phyloP scores from a whole-genome alignment of 1,140 invertebrate species.

The Hyles euphorbiae region DNA sequence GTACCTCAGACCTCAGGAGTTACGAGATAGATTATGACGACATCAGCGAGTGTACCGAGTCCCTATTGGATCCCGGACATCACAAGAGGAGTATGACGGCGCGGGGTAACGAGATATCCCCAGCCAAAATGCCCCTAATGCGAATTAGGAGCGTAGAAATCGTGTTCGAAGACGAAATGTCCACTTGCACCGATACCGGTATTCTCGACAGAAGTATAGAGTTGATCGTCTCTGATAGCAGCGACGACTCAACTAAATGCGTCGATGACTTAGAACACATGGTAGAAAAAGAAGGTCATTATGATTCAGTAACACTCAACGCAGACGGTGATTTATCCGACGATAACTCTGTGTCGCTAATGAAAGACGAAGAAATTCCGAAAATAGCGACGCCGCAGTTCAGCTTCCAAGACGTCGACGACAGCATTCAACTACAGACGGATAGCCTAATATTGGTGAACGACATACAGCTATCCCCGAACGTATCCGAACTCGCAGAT shows the following conservation, averaged over 20 bases:
- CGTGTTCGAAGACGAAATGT: constrained; percentile 67
- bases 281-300: constrained; percentile 37
- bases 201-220: constrained; percentile 56
- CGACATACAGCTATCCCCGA: constrained; percentile 44
- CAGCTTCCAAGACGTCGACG: constrained; percentile 22
- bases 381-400: constrained; percentile 19
- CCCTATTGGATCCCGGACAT: constrained; percentile 32
- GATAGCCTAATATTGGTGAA: constrained; percentile 26
- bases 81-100: constrained; percentile 45
- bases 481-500: constrained; percentile 54
- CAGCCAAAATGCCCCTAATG: constrained; percentile 63
- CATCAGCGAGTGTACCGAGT: constrained; percentile 56
- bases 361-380: constrained; percentile 25
- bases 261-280: constrained; percentile 53
- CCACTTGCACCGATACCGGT: constrained; percentile 54
- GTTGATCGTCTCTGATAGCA: constrained; percentile 44
- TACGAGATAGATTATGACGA: constrained; percentile 70
- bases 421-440: constrained; percentile 17
- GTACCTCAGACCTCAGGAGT: constrained; percentile 54
- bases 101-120: constrained; percentile 61
- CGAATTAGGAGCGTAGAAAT: constrained; percentile 69
- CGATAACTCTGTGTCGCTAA: constrained; percentile 45
- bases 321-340: constrained; percentile 59
- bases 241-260: constrained; percentile 65
- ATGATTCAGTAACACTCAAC: constrained; percentile 59